These are phyloP conservation scores for Cabera pusaria DNA, from an alignment of 2,888 invertebrate species.

Conservation along the genomic window DNA sequence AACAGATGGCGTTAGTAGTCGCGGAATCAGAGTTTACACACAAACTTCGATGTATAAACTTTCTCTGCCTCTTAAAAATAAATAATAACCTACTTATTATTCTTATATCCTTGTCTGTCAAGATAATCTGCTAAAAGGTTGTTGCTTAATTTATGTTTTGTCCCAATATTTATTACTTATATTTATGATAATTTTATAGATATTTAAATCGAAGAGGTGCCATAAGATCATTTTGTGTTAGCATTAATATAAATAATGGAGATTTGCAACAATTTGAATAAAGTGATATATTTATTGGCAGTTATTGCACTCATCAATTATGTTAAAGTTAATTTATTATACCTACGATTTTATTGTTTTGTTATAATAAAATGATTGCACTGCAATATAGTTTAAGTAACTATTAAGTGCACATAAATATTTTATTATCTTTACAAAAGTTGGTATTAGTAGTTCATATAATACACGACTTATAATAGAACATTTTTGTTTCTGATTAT, in stretches of 20 bases:
- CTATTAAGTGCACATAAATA: too few relatives aligned
- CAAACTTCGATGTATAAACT: slow-evolving; percentile 2
- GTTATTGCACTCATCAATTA: slow-evolving; percentile 56
- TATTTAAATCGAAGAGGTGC: slow-evolving; percentile 14
- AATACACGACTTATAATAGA: too few relatives aligned
- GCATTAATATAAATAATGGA: slow-evolving; percentile 44
- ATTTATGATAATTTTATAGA: slow-evolving; percentile 21
- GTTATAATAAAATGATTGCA: not conserved
- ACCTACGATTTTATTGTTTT: slow-evolving; percentile 26
- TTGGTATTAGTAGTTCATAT: too few relatives aligned
- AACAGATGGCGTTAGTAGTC: slow-evolving; percentile 45
- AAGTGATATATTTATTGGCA: slow-evolving; percentile 51
- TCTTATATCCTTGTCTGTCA: slow-evolving; percentile 17
- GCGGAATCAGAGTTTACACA: not conserved
- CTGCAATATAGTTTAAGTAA: too few relatives aligned
- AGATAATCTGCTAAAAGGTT: slow-evolving; percentile 17
- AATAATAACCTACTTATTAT: slow-evolving; percentile 13
- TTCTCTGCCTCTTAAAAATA: slow-evolving; percentile 15
- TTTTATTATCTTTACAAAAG: not conserved
- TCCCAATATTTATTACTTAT: slow-evolving; percentile 12
- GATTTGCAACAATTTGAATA: slow-evolving; percentile 58
- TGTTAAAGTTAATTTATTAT: slow-evolving; percentile 48
- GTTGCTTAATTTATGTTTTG: slow-evolving; percentile 12
- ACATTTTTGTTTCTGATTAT: too few relatives aligned
- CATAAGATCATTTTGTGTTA: slow-evolving; percentile 38